Evolutionary conservation across 1,140 invertebrate species (phyloP), one percentile per base, ranked within the genome.

Genomic region (Chlorops oryzae): DNA sequence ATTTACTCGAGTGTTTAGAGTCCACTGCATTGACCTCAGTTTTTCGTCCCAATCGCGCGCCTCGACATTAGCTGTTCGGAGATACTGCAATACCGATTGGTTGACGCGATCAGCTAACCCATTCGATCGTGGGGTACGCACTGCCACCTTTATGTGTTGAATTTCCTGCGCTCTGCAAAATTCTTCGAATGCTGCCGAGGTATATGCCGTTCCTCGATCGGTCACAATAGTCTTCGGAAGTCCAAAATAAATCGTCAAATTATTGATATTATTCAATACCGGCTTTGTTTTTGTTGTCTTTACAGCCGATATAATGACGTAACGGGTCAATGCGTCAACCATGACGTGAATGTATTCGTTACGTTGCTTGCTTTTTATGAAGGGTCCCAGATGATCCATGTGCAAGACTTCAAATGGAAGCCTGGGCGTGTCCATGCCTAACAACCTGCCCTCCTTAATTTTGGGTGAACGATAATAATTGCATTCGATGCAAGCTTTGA

Each of bases 371-470:
- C 54, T 58, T n/a, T 39, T 52, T 4, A 50, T 23, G 50, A 61
- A 59, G 0, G 60, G 63, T n/a, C 59, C 62, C 35, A 65, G 24
- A 48, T 65, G 63, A 35, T 66, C 62, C 3, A 66, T 42, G 38
- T 65, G 61, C 35, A 58, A 49, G 1, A 9, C 10, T 3, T 28
- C 10, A 21, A 50, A 50, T 32, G 28, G 9, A 9, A 9, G 28
- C 9, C 9, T 15, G 9, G 9, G 15, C 28, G 28, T 32, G 7
- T 15, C 6, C 37, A 9, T 46, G 2, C 55, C 44, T 25, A 58
- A 47, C n/a, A 61, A 34, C 12, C 54, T 48, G 2, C 54, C 50
- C 38, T 59, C 54, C 3, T 32, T 68, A 13, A 25, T 2, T n/a
- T 24, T 21, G 12, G 22, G 23, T 25, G 13, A 2, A 13, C 25